A percentile compares a stretch with the other conserved stretches of the same genome.
Conservation (phyloP, 2,888 invertebrate species). For the Dasypolia templi region DNA sequence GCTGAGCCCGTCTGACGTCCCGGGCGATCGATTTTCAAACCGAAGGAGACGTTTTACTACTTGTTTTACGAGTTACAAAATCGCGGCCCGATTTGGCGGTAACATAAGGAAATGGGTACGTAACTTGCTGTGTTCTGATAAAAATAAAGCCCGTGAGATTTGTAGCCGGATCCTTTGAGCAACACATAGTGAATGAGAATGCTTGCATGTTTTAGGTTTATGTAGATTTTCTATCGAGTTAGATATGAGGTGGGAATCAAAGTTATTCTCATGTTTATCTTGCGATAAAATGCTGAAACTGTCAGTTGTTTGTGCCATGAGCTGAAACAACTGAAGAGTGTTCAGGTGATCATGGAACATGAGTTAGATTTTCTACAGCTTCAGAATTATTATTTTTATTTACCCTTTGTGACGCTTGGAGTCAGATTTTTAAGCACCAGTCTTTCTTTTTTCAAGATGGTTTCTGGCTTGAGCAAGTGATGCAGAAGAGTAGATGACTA, state of each 20-base stretch:
- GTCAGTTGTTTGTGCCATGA: neutral
- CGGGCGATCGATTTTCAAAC: constrained; percentile 79
- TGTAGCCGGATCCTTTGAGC: constrained; percentile 68
- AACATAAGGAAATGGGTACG: constrained; percentile 69
- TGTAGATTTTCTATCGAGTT: constrained; percentile 54
- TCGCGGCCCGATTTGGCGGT: constrained; percentile 76
- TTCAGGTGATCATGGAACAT: constrained; percentile 9
- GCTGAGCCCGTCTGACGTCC: constrained; percentile 69
- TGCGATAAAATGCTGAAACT: constrained; percentile 30
- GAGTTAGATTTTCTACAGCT: neutral
- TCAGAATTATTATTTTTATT: neutral
- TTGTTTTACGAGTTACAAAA: constrained; percentile 82
- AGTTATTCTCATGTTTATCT: constrained; percentile 54
- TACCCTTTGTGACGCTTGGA: no score
- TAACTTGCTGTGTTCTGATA: constrained; percentile 73
- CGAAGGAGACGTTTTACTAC: constrained; percentile 81
- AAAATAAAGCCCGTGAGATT: constrained; percentile 79
- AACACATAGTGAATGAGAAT: constrained; percentile 67
- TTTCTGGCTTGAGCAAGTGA: neutral
- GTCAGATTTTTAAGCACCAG: neutral
- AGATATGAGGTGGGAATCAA: constrained; percentile 51
- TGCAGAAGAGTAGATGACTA: neutral
- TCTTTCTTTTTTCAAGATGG: neutral
- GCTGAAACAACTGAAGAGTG: constrained; percentile 10
- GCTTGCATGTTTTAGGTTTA: constrained; percentile 66